Evolutionary conservation across 2,888 invertebrate species (phyloP).

Genomic region (Plagiodera versicolora): DNA sequence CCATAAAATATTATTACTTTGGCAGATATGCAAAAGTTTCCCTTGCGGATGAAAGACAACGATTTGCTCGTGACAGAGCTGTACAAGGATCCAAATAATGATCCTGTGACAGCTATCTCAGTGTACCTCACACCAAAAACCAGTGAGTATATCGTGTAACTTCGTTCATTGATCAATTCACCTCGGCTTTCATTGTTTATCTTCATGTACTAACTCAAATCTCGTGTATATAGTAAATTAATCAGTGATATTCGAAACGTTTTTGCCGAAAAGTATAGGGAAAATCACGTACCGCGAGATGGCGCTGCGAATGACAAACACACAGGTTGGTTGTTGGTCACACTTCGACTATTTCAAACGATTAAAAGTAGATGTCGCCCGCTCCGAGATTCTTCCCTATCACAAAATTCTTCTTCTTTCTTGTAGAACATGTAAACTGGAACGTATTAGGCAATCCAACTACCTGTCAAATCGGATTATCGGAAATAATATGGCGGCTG

Average conservation of each 20-base stretch:
- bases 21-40: slow-evolving; percentile 99
- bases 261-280: background rate
- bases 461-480: too few relatives aligned
- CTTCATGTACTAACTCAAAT: slow-evolving; percentile 15
- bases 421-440: too few relatives aligned
- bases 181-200: slow-evolving; percentile 17
- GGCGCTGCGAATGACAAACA: too few relatives aligned
- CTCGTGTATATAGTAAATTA: slow-evolving; percentile 10
- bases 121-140: slow-evolving; percentile 99
- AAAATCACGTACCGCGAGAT: background rate
- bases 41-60: slow-evolving; percentile 97
- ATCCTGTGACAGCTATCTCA: slow-evolving; percentile 96
- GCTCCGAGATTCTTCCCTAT: too few relatives aligned
- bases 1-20: slow-evolving; percentile 19
- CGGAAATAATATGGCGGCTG: too few relatives aligned
- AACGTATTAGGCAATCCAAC: too few relatives aligned
- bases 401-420: too few relatives aligned
- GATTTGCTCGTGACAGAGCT: slow-evolving; percentile 96
- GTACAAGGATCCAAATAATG: slow-evolving; percentile 91
- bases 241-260: background rate
- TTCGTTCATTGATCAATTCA: background rate
- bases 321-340: too few relatives aligned
- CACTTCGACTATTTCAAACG: too few relatives aligned
- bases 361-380: too few relatives aligned
- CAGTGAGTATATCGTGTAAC: slow-evolving; percentile 66